A percentile compares a stretch with the other conserved stretches of the same genome.
Evolutionary conservation across 2,888 invertebrate genomes (phyloP).

Genomic region (Chrysomela aeneicollis): DNA sequence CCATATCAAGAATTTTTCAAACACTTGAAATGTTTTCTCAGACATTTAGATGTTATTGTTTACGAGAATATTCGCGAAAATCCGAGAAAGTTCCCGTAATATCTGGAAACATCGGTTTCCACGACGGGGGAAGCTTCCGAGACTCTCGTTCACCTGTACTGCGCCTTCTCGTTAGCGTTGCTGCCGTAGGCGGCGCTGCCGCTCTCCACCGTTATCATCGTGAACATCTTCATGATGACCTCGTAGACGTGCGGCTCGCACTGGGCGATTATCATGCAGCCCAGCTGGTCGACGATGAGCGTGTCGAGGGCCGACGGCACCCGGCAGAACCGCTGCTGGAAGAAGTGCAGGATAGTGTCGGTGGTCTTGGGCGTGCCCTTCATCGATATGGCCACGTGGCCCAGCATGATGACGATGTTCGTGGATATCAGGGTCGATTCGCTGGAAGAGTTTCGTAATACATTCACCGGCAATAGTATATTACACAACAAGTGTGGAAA

Average conservation of each 20-base stretch:
- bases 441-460: constrained; percentile 64
- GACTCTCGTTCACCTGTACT: constrained; percentile 49
- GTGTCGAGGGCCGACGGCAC: constrained; percentile 92
- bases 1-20: no score
- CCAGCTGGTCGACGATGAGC: constrained; percentile 95
- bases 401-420: constrained; percentile 97
- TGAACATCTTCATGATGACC: constrained; percentile 98
- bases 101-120: no score
- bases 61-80: no score
- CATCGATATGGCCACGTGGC: constrained; percentile 94
- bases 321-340: constrained; percentile 93
- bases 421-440: constrained; percentile 92
- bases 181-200: constrained; percentile 79
- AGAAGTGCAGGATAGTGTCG: constrained; percentile 94
- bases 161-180: constrained; percentile 67
- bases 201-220: constrained; percentile 92
- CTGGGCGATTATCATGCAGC: constrained; percentile 96
- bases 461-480: no score
- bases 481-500: no score
- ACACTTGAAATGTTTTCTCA: no score
- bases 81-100: no score
- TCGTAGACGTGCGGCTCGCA: constrained; percentile 87
- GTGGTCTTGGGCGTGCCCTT: constrained; percentile 94
- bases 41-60: no score
- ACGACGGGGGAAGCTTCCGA: no score